Evolutionary conservation across 2,797 vertebrate genomes (phyloP).

Genomic region (Pelobates cultripes): DNA sequence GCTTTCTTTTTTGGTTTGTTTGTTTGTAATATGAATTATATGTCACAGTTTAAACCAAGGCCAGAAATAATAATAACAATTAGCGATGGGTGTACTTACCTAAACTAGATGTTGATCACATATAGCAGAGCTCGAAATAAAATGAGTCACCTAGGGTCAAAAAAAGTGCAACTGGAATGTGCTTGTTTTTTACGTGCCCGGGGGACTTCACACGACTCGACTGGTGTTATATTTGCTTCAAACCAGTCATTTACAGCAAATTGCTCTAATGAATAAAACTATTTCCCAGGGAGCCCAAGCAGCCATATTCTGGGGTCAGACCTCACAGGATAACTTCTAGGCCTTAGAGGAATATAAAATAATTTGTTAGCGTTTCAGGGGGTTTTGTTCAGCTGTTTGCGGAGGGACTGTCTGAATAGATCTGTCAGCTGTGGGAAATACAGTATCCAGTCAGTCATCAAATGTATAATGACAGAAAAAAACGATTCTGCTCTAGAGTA

Average conservation of each 20-base stretch:
- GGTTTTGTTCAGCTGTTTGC: conserved; percentile 17
- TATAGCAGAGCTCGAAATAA: too few species aligned
- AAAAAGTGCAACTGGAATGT: conserved; percentile 3
- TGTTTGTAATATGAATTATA: too few species aligned
- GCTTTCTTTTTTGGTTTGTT: too few species aligned
- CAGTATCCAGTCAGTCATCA: conserved; percentile 26
- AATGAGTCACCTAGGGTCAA: not conserved
- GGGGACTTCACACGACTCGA: conserved; percentile 13
- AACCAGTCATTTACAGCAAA: conserved; percentile 24
- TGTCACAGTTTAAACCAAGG: too few species aligned
- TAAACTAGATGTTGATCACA: too few species aligned
- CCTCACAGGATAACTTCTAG: conserved; percentile 19
- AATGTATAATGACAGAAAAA: not conserved
- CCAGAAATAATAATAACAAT: too few species aligned
- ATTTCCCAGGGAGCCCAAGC: not conserved
- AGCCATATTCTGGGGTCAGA: conserved; percentile 7
- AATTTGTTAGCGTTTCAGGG: not conserved
- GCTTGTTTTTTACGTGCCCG: not conserved
- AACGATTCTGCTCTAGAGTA: not conserved
- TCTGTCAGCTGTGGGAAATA: conserved; percentile 38
- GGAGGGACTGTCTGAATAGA: conserved; percentile 30
- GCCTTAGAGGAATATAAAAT: not conserved
- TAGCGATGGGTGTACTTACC: too few species aligned
- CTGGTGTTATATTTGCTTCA: conserved; percentile 16
- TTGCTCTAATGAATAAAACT: conserved; percentile 38